Conservation (phyloP, 2,888 invertebrate genomes). For the Synergus itoensis region DNA sequence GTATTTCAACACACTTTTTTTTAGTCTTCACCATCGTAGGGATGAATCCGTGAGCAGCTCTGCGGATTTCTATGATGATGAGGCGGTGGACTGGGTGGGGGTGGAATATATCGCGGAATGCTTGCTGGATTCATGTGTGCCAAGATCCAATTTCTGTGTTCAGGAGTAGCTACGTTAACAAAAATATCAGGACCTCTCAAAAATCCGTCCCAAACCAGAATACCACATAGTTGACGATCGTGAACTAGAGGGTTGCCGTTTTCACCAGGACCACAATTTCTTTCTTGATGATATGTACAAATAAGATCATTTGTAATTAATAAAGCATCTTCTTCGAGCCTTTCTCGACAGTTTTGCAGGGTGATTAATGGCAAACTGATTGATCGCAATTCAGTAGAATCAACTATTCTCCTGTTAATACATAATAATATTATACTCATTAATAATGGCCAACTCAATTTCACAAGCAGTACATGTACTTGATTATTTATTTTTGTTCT, state of each 20-base stretch:
- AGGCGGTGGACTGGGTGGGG: neutral
- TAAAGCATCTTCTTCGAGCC: neutral
- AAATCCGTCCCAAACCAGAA: neutral
- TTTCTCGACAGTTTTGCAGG: neutral
- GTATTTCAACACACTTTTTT: too few relatives aligned
- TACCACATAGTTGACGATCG: neutral
- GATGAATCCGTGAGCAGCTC: neutral
- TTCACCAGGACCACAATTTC: neutral
- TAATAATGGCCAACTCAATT: too few relatives aligned
- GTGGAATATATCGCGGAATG: neutral
- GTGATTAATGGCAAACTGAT: neutral
- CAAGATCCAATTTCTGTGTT: neutral
- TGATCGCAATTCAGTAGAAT: neutral
- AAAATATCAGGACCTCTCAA: neutral
- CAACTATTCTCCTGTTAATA: neutral
- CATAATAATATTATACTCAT: too few relatives aligned
- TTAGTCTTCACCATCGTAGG: too few relatives aligned
- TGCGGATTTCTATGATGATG: neutral
- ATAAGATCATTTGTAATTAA: neutral
- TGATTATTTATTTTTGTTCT: too few relatives aligned
- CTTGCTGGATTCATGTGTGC: neutral
- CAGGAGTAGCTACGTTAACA: neutral
- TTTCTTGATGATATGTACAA: neutral
- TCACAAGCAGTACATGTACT: too few relatives aligned
- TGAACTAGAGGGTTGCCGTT: neutral